These are phyloP conservation scores for Tapirus indicus DNA, from an alignment of 2,797 vertebrate genomes.

Conservation along the genomic window DNA sequence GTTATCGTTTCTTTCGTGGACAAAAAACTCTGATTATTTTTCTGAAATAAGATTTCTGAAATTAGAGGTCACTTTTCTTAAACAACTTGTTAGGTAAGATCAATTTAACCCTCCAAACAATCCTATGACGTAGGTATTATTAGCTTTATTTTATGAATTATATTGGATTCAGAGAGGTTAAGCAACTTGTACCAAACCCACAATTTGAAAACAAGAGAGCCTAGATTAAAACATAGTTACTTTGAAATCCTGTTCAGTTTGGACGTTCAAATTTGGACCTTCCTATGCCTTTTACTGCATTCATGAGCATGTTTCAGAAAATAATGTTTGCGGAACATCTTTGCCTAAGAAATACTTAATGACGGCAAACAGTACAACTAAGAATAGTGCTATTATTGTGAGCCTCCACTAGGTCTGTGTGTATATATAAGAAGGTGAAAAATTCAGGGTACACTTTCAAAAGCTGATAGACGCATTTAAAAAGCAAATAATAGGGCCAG, in stretches of 20 bases:
- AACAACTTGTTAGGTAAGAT: neutral
- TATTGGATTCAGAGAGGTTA: neutral
- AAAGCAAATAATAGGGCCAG: conserved; percentile 15
- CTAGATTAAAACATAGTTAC: neutral
- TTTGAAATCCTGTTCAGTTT: neutral
- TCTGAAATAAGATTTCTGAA: neutral
- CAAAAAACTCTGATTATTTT: neutral
- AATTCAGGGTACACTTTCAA: neutral
- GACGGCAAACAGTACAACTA: neutral
- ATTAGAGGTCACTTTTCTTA: neutral
- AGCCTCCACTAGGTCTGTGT: neutral
- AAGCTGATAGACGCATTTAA: neutral
- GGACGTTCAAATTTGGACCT: neutral
- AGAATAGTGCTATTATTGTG: neutral
- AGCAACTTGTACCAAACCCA: neutral
- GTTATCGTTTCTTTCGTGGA: neutral
- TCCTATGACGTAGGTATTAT: neutral
- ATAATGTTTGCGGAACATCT: neutral
- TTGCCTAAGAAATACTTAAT: conserved; percentile 67
- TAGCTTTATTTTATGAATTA: neutral
- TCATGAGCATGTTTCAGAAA: neutral
- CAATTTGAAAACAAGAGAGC: neutral
- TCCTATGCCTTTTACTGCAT: neutral
- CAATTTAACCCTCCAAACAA: neutral
- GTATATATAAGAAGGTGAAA: neutral